Conservation (phyloP, 2,888 invertebrate genomes). For the Dicroscelio sp. region DNA sequence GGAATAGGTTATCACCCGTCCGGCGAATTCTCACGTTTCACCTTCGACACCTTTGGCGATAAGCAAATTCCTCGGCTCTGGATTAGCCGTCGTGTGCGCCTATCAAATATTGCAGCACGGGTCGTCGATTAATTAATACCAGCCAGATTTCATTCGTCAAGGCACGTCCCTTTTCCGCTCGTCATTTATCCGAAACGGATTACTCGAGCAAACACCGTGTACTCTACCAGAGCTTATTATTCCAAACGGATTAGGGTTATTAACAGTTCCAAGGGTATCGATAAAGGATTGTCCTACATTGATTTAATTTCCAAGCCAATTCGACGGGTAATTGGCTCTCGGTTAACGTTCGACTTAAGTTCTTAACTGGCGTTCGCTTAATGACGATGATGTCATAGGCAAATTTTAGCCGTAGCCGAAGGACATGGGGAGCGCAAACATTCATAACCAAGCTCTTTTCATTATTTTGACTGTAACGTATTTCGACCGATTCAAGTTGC, state of each 20-base stretch:
- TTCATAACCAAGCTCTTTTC: conserved; percentile 40
- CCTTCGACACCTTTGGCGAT: conserved; percentile 77
- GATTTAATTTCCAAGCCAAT: conserved; percentile 34
- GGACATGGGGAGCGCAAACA: background rate
- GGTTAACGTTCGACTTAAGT: background rate
- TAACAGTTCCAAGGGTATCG: conserved; percentile 18
- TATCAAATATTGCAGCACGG: conserved; percentile 25
- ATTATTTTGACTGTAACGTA: conserved; percentile 47
- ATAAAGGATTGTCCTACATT: conserved; percentile 13
- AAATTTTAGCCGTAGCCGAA: conserved; percentile 5
- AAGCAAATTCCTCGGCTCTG: conserved; percentile 81
- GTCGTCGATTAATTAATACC: conserved; percentile 47
- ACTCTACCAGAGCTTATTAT: conserved; percentile 8
- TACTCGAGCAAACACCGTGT: conserved; percentile 11
- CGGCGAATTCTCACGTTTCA: conserved; percentile 84
- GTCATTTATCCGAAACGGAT: conserved; percentile 30
- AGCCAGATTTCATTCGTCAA: background rate
- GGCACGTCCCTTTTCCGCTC: background rate
- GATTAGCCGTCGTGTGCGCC: conserved; percentile 79
- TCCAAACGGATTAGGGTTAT: conserved; percentile 25
- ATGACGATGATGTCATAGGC: too few relatives aligned
- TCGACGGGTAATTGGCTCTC: conserved; percentile 7
- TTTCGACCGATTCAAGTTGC: conserved; percentile 69
- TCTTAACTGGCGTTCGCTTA: conserved; percentile 31
- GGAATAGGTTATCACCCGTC: conserved; percentile 86